Evolutionary conservation across 2,888 invertebrate species (phyloP).

Genomic region (Onthophagus sagittarius): DNA sequence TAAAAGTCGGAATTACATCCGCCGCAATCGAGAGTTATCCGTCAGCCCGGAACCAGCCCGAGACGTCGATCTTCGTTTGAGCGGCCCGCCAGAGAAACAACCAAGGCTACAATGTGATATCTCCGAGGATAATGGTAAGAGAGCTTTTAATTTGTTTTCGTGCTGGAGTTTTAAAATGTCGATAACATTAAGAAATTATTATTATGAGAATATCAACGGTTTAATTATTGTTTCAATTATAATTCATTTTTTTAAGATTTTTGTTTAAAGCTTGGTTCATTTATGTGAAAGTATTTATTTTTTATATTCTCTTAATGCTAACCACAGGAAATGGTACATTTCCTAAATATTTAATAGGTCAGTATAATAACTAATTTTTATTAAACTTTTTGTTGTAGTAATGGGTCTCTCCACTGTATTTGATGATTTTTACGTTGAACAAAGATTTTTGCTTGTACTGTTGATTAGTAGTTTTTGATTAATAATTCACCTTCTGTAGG

Average conservation of each 20-base stretch:
- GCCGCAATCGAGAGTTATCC: conserved; percentile 60
- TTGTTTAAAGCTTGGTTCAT: too few species aligned
- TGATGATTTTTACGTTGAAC: too few species aligned
- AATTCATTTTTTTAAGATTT: too few species aligned
- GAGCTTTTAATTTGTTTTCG: conserved; percentile 30
- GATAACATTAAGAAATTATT: background rate
- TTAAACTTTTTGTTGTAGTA: background rate
- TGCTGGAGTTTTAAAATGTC: background rate
- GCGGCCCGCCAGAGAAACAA: conserved; percentile 46
- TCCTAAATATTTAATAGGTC: background rate
- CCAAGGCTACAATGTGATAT: conserved; percentile 38
- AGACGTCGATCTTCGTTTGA: conserved; percentile 47
- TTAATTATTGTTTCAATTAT: too few species aligned
- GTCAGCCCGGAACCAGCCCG: conserved; percentile 53
- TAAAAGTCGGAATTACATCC: conserved; percentile 62
- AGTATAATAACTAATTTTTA: background rate
- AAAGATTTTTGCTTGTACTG: too few species aligned
- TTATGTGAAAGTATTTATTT: too few species aligned
- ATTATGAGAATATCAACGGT: too few species aligned
- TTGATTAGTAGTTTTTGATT: too few species aligned
- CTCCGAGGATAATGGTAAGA: conserved; percentile 53
- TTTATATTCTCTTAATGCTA: background rate
- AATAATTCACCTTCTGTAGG: too few species aligned
- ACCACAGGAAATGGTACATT: background rate
- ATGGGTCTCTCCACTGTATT: too few species aligned